Evolutionary conservation across 2,113 vertebrate genomes (phyloP).

Genomic region (Paedocypris sp.): DNA sequence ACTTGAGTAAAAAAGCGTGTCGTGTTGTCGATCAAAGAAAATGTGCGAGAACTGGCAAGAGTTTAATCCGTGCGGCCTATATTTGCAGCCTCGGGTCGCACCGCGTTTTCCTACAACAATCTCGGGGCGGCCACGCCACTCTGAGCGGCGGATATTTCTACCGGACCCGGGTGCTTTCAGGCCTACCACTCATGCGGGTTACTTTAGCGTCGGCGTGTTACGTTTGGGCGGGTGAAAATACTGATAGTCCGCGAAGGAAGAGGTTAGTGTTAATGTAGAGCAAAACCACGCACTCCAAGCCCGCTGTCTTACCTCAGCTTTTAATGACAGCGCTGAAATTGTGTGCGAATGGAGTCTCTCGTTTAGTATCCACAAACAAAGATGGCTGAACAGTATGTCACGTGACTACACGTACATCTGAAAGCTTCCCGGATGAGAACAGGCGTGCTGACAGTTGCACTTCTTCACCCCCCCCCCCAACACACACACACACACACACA

Average conservation of each 20-base stretch:
- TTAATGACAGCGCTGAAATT: conserved; percentile 67
- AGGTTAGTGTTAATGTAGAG: conserved; percentile 18
- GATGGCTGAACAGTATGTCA: conserved; percentile 67
- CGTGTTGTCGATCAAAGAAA: background rate
- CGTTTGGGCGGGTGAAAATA: conserved; percentile 12
- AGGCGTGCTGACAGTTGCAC: conserved; percentile 42
- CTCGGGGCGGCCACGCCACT: background rate
- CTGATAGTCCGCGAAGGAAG: conserved; percentile 16
- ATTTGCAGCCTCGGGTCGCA: conserved; percentile 7
- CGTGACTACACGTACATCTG: conserved; percentile 51
- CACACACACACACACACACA: background rate
- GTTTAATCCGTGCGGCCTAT: conserved; percentile 49
- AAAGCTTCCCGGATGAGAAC: conserved; percentile 49
- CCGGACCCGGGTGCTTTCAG: conserved; percentile 47
- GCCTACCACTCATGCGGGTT: conserved; percentile 52
- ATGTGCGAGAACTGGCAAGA: background rate
- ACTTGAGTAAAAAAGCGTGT: background rate
- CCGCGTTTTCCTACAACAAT: conserved; percentile 33
- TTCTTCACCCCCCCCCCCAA: no score
- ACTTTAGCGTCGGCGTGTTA: conserved; percentile 29
- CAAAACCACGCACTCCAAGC: conserved; percentile 37
- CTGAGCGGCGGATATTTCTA: conserved; percentile 24
- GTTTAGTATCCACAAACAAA: conserved; percentile 64
- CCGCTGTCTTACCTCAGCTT: conserved; percentile 68
- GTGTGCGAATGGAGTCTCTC: conserved; percentile 55